Percentiles rank a stretch among this genome's conserved stretches.
Conservation (phyloP, 2,113 vertebrate species). For the Tragelaphus buxtoni region DNA sequence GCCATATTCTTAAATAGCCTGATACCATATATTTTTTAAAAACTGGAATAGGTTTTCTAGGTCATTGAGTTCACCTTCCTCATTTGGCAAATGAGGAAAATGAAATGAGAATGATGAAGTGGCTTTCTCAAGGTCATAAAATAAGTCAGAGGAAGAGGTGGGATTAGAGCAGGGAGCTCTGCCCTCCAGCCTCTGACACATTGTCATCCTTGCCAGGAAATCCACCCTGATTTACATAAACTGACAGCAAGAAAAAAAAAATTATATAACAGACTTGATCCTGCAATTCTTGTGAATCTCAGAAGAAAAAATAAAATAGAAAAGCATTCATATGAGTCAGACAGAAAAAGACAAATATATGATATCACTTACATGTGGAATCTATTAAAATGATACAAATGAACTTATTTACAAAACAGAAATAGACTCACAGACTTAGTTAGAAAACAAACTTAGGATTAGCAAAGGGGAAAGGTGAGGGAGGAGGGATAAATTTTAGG, state of each 20-base stretch:
- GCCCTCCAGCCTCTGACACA: neutral
- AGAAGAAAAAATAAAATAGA: neutral
- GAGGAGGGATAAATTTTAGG: neutral
- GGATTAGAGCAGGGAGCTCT: neutral
- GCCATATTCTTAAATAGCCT: neutral
- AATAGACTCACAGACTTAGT: neutral
- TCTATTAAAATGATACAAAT: neutral
- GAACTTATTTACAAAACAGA: neutral
- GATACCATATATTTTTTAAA: neutral
- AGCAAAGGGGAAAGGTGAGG: neutral
- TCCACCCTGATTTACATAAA: neutral
- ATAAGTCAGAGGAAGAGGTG: neutral
- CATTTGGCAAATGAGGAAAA: conserved; percentile 19
- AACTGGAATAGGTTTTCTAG: neutral
- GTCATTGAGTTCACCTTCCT: neutral
- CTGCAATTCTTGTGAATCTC: neutral
- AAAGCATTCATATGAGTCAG: neutral
- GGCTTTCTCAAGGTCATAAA: conserved; percentile 34
- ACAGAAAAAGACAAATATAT: neutral
- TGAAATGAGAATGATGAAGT: neutral
- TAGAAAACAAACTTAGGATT: neutral
- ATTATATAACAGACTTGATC: neutral
- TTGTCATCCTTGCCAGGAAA: neutral
- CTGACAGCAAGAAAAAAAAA: neutral
- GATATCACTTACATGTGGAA: neutral